Evolutionary conservation across 92 coral and sea anemone genomes (phyloP).

Genomic region (Isaurus tuberculatus): DNA sequence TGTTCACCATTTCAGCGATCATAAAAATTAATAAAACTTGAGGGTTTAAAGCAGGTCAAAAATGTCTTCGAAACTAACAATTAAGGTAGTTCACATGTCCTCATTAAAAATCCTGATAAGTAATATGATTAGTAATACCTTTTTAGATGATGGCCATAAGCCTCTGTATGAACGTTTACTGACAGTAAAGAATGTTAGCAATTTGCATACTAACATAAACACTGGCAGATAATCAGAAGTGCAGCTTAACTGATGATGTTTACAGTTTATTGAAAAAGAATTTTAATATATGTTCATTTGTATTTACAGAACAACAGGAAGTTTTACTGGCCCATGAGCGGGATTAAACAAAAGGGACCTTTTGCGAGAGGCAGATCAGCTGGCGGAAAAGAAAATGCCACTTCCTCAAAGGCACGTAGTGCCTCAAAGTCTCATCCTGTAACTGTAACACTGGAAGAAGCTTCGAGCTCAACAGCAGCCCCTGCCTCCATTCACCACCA

Average conservation of each 20-base stretch:
- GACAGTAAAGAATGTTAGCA: neutral
- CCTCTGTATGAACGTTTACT: constrained; percentile 39
- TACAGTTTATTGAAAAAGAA: constrained; percentile 48
- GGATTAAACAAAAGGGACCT: too few relatives aligned
- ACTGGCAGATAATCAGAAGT: neutral
- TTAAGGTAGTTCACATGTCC: constrained; percentile 54
- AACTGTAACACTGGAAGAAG: too few relatives aligned
- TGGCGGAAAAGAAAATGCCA: too few relatives aligned
- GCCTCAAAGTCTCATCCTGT: too few relatives aligned
- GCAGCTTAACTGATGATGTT: constrained; percentile 47
- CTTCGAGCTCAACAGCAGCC: neutral
- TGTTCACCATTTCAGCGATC: constrained; percentile 51
- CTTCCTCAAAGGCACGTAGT: too few relatives aligned
- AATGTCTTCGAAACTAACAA: constrained; percentile 50
- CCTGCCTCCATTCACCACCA: neutral
- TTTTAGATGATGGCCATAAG: constrained; percentile 51
- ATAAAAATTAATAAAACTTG: constrained; percentile 46
- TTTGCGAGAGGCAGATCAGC: too few relatives aligned
- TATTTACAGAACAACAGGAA: constrained; percentile 45
- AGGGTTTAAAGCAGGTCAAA: constrained; percentile 56
- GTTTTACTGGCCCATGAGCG: neutral
- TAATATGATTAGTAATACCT: constrained; percentile 41
- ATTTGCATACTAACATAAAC: neutral
- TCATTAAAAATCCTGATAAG: constrained; percentile 57
- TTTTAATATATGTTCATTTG: constrained; percentile 54